Conservation (phyloP, 2,113 vertebrate species). For the Hyperopisus bebe region DNA sequence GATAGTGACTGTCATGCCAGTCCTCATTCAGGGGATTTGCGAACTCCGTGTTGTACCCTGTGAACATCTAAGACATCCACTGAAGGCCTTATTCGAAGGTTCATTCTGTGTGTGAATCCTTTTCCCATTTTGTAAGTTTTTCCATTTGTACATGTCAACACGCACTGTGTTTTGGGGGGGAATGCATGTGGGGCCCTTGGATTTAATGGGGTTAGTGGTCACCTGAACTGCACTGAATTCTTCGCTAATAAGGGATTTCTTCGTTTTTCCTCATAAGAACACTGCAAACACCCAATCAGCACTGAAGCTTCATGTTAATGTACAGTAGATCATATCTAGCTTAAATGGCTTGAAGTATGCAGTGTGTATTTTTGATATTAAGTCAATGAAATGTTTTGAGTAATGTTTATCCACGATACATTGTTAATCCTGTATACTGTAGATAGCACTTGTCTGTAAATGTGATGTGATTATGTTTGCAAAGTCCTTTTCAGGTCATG, state of each 20-base stretch:
- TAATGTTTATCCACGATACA: neutral
- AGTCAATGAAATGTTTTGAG: neutral
- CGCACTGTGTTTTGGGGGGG: neutral
- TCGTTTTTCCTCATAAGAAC: neutral
- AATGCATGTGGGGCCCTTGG: neutral
- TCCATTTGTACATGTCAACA: neutral
- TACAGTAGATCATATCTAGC: neutral
- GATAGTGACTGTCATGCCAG: neutral
- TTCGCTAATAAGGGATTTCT: neutral
- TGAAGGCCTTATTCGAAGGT: neutral
- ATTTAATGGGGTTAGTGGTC: neutral
- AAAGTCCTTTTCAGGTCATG: neutral
- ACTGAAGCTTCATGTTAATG: neutral
- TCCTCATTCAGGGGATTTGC: neutral
- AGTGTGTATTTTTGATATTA: neutral
- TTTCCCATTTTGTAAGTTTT: neutral
- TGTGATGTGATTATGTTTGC: neutral
- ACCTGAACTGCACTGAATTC: neutral
- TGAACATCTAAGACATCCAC: neutral
- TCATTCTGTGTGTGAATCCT: neutral
- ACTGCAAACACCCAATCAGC: neutral
- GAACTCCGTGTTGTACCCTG: neutral
- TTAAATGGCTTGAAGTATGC: neutral
- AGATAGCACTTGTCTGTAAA: neutral
- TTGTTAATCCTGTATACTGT: neutral